Conservation (phyloP, 2,888 invertebrate genomes). For the Cartodere bifasciata region DNA sequence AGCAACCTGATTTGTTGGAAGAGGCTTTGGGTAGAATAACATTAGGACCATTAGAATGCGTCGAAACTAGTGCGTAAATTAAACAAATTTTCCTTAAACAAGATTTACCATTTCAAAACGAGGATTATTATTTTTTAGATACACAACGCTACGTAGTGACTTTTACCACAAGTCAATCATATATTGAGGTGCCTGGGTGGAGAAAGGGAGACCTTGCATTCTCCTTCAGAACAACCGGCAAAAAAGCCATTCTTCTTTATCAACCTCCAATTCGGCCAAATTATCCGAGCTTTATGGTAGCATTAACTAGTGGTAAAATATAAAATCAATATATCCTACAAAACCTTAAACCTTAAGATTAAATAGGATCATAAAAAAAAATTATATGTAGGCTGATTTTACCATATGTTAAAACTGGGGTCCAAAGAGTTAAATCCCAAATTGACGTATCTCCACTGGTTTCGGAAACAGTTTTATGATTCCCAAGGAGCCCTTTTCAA, state of each 20-base stretch:
- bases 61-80: constrained; percentile 72
- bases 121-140: no score
- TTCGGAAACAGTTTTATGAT: no score
- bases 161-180: constrained; percentile 84
- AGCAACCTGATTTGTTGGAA: constrained; percentile 68
- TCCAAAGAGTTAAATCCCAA: no score
- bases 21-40: constrained; percentile 81
- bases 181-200: constrained; percentile 90
- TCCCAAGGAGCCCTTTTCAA: no score
- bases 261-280: constrained; percentile 82
- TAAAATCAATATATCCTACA: constrained; percentile 8
- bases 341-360: no score
- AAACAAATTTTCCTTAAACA: no score
- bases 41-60: constrained; percentile 82
- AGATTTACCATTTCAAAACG: no score
- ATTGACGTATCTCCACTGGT: no score
- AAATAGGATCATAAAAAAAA: background rate
- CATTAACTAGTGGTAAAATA: constrained; percentile 60
- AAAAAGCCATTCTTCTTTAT: constrained; percentile 77
- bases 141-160: constrained; percentile 88
- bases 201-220: constrained; percentile 84
- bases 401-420: constrained; percentile 2
- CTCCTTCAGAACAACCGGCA: constrained; percentile 84
- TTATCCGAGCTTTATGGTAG: constrained; percentile 86
- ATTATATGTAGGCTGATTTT: constrained; percentile 1